Conservation (phyloP, 2,888 invertebrate species). For the Antheraea yamamai region DNA sequence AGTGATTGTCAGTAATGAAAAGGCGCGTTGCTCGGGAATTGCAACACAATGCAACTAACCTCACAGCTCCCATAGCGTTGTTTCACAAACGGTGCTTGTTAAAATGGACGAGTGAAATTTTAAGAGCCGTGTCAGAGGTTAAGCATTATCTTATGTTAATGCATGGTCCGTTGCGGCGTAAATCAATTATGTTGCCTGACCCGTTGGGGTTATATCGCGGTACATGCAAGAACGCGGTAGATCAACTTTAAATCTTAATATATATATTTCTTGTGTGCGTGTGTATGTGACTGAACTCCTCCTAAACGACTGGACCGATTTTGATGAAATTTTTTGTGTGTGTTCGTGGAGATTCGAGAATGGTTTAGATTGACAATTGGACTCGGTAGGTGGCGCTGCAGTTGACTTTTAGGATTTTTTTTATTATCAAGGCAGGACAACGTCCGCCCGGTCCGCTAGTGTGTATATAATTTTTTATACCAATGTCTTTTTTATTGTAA, state of each 20-base stretch:
- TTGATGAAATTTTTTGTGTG: too few species aligned
- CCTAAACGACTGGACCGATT: too few species aligned
- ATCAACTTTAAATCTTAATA: conserved; percentile 20
- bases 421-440: too few species aligned
- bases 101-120: conserved; percentile 66
- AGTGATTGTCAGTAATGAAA: neutral
- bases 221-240: conserved; percentile 16
- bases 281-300: too few species aligned
- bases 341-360: too few species aligned
- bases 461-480: neutral
- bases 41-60: conserved; percentile 17
- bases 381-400: too few species aligned
- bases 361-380: too few species aligned
- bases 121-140: conserved; percentile 74
- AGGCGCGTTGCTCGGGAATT: conserved; percentile 5
- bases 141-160: conserved; percentile 82
- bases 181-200: conserved; percentile 79
- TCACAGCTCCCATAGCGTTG: conserved; percentile 19
- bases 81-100: conserved; percentile 43
- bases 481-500: neutral
- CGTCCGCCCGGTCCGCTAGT: too few species aligned
- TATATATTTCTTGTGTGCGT: too few species aligned
- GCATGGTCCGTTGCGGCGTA: conserved; percentile 69
- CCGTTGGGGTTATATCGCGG: conserved; percentile 57
- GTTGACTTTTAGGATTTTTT: too few species aligned